Evolutionary conservation across 2,113 vertebrate species (phyloP), one percentile per base, ranked within the genome.

Genomic region (Leptodactylus fuscus): DNA sequence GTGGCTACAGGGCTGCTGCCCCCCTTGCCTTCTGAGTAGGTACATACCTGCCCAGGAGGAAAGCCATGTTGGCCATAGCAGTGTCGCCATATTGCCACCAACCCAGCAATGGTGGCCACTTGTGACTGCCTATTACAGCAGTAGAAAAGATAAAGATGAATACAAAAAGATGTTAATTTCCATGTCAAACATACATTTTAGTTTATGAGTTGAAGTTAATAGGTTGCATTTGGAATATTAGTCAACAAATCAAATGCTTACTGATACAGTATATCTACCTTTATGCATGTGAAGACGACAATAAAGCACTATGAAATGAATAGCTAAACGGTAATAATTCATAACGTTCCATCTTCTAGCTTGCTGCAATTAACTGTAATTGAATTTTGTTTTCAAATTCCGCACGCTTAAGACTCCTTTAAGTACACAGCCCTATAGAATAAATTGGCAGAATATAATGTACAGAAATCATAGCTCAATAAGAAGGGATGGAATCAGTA

Each of bases 131-230:
- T n/a, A n/a, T n/a, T n/a, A n/a, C n/a, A n/a, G n/a, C n/a, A n/a
- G n/a, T n/a, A n/a, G n/a, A n/a, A n/a, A n/a, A n/a, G n/a, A n/a
- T n/a, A n/a, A n/a, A n/a, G n/a, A n/a, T n/a, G n/a, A n/a, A n/a
- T n/a, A n/a, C n/a, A n/a, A n/a, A n/a, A n/a, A n/a, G n/a, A n/a
- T n/a, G n/a, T n/a, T n/a, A n/a, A n/a, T n/a, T n/a, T n/a, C n/a
- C n/a, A n/a, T n/a, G n/a, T n/a, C n/a, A n/a, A n/a, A 69, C 6
- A 36, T 69, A 69, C 18, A 69, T 69, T 69, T n/a, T 69, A 69
- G 62, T 36, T 34, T 65, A 34, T 38, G 18, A 69, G 18, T 36
- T 67, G 15, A 67, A 3, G 13, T 34, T 67, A 34, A 34, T 18
- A 36, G 62, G 15, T 18, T 20, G 8, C 18, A 22, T 69, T 11